Conservation (phyloP, 2,797 vertebrate species). For the Oreochromis mossambicus region DNA sequence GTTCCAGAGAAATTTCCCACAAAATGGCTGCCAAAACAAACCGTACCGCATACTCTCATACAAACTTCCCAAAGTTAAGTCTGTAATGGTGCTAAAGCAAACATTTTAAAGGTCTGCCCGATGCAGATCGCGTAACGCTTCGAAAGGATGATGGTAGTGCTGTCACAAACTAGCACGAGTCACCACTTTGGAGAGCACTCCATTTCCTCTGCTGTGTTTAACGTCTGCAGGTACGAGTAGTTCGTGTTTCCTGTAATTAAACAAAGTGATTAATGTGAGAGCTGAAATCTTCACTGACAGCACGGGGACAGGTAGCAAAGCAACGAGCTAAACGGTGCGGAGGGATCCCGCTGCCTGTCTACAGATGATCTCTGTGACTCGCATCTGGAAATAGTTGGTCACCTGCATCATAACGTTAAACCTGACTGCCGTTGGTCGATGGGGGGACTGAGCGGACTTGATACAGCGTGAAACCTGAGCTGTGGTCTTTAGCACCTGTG, state of each 20-base stretch:
- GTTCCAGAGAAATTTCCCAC: constrained; percentile 66
- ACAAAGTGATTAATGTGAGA: accelerated
- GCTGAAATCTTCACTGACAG: neutral
- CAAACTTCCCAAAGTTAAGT: neutral
- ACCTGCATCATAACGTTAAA: accelerated
- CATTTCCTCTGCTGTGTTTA: neutral
- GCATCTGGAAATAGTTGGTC: neutral
- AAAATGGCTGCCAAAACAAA: constrained; percentile 92
- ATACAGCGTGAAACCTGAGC: neutral
- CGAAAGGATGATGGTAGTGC: neutral
- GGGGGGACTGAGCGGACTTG: neutral
- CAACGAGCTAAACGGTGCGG: accelerated
- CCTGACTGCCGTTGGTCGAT: neutral
- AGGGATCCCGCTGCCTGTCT: neutral
- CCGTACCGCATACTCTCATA: constrained; percentile 29
- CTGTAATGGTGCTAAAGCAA: neutral
- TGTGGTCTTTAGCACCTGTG: neutral
- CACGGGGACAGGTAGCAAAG: accelerated
- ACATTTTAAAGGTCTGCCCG: neutral
- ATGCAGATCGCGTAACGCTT: neutral
- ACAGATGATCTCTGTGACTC: accelerated
- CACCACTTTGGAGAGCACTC: neutral
- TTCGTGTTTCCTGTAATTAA: accelerated
- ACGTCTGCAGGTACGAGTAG: neutral
- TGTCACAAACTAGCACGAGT: neutral